Conservation (phyloP, 2,888 invertebrate species). For the Cremastobaeus sp. region DNA sequence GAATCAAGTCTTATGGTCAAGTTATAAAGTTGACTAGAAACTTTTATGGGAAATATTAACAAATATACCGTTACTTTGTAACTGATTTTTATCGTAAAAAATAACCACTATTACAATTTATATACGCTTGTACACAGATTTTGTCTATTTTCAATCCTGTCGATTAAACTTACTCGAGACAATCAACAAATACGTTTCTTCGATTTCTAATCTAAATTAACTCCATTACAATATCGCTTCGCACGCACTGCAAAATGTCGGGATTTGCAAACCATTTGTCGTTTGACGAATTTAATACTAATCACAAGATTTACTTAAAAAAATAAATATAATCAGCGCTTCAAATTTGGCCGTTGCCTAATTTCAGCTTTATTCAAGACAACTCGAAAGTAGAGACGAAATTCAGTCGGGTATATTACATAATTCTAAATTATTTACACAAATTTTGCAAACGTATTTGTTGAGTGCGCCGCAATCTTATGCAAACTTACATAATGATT, state of each 20-base stretch:
- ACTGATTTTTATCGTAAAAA: slow-evolving; percentile 16
- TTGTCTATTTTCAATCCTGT: slow-evolving; percentile 3
- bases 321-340: no score
- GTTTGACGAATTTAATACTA: no score
- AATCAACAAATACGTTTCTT: slow-evolving; percentile 21
- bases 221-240: background rate
- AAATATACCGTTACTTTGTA: slow-evolving; percentile 18
- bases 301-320: no score
- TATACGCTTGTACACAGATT: slow-evolving; percentile 2
- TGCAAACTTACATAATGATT: background rate
- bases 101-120: slow-evolving; percentile 18
- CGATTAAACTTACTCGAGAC: slow-evolving; percentile 1
- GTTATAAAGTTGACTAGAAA: slow-evolving; percentile 25
- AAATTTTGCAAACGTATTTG: slow-evolving; percentile 8
- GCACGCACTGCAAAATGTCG: no score
- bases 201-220: background rate
- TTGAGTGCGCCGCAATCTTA: slow-evolving; percentile 4
- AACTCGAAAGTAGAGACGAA: background rate
- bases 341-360: no score
- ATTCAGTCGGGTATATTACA: background rate
- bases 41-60: slow-evolving; percentile 14
- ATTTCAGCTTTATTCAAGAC: no score
- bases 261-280: no score
- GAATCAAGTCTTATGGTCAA: slow-evolving; percentile 22
- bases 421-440: background rate